These are phyloP conservation scores for Neosilurus mollespiculum DNA, from an alignment of 2,797 vertebrate genomes.

Conservation along the genomic window DNA sequence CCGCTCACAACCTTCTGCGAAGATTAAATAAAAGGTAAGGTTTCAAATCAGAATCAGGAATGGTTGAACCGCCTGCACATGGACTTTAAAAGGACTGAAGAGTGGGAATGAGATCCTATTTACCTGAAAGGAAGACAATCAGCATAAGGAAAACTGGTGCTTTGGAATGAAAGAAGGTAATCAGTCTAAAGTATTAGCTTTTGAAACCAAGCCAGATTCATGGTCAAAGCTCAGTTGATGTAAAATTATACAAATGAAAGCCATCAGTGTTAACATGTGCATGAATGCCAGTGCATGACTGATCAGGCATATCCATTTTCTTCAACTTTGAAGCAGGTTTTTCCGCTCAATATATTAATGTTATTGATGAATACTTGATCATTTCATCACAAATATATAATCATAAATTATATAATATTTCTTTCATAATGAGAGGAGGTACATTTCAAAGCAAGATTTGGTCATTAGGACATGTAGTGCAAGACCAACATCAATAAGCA, in stretches of 20 bases:
- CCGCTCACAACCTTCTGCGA: constrained; percentile 39
- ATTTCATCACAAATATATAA: constrained; percentile 21
- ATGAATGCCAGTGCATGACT: constrained; percentile 39
- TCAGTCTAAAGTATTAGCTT: constrained; percentile 51
- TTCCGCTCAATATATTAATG: constrained; percentile 2
- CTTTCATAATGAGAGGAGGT: constrained; percentile 46
- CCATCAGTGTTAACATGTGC: constrained; percentile 34
- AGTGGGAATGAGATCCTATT: constrained; percentile 35
- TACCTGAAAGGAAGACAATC: constrained; percentile 50
- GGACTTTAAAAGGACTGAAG: constrained; percentile 19
- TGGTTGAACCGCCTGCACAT: constrained; percentile 50
- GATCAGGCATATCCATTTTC: constrained; percentile 47
- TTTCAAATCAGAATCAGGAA: constrained; percentile 63
- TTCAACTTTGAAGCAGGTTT: constrained; percentile 39
- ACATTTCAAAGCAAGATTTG: constrained; percentile 49
- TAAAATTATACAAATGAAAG: constrained; percentile 42
- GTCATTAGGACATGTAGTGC: constrained; percentile 34
- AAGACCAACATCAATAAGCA: constrained; percentile 37
- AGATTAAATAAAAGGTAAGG: constrained; percentile 46
- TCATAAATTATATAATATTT: constrained; percentile 27
- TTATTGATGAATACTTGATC: constrained; percentile 18
- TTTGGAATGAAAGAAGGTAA: constrained; percentile 51
- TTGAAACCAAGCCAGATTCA: constrained; percentile 40
- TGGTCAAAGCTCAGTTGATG: constrained; percentile 32
- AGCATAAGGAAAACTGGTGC: constrained; percentile 42